These are phyloP conservation scores for Cynodonichthys magdalenae DNA, from an alignment of 2,797 vertebrate species.

Conservation along the genomic window DNA sequence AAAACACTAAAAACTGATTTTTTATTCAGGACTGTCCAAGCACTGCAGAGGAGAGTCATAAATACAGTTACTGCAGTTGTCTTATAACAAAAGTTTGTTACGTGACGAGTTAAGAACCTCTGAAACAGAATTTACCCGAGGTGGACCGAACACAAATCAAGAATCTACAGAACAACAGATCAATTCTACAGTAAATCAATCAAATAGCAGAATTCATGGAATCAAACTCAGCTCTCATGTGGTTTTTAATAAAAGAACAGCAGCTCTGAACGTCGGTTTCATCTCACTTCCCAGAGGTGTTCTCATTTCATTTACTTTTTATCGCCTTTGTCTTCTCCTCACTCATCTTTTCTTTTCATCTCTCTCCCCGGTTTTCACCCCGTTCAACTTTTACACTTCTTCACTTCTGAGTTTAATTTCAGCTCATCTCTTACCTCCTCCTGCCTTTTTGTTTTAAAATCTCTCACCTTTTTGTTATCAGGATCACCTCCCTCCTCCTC, in stretches of 20 bases:
- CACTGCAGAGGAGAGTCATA: no score
- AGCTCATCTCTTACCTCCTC: constrained; percentile 38
- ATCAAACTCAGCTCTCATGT: background rate
- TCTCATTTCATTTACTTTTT: constrained; percentile 61
- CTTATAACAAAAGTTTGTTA: no score
- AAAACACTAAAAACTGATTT: no score
- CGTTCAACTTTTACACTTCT: constrained; percentile 22
- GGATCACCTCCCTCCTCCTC: constrained; percentile 21
- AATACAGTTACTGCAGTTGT: no score
- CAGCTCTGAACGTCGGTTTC: constrained; percentile 11
- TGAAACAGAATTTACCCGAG: no score
- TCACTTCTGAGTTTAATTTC: constrained; percentile 50
- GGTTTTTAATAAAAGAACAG: constrained; percentile 54
- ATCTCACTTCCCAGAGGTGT: constrained; percentile 28
- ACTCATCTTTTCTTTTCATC: constrained; percentile 40
- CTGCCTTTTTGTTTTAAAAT: constrained; percentile 32
- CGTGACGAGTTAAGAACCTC: no score
- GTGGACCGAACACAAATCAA: no score
- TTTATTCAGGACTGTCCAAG: no score
- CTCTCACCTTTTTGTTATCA: constrained; percentile 42
- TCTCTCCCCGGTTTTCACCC: constrained; percentile 6
- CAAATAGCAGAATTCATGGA: constrained; percentile 14
- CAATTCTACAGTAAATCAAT: constrained; percentile 33
- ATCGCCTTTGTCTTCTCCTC: constrained; percentile 38
- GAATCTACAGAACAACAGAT: background rate